Conservation (phyloP, 2,888 invertebrate species). For the Drosophila neonasuta region DNA sequence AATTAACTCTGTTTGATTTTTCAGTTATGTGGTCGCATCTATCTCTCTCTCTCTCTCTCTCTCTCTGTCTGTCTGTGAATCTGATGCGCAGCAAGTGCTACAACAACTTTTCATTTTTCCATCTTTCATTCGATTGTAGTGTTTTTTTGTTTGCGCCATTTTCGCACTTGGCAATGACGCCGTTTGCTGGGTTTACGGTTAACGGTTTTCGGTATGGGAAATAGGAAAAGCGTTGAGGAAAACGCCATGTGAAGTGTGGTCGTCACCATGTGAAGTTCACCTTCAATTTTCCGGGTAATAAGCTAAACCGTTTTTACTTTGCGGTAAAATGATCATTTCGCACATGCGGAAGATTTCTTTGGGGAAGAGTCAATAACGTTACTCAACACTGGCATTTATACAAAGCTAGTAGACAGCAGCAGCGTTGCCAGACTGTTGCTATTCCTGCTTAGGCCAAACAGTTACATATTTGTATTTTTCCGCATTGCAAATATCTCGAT, state of each 20-base stretch:
- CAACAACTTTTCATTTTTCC: slow-evolving; percentile 21
- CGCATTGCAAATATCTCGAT: slow-evolving; percentile 3
- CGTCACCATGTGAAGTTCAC: slow-evolving; percentile 48
- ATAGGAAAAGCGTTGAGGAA: slow-evolving; percentile 45
- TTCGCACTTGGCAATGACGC: slow-evolving; percentile 61
- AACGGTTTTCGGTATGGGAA: slow-evolving; percentile 46
- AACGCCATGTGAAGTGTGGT: slow-evolving; percentile 13
- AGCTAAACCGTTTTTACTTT: slow-evolving; percentile 41
- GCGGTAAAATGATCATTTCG: slow-evolving; percentile 34
- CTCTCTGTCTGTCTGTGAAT: neutral
- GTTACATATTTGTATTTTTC: neutral
- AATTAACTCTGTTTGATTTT: slow-evolving; percentile 62
- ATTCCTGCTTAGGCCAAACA: neutral
- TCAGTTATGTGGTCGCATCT: slow-evolving; percentile 36
- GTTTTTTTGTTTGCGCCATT: slow-evolving; percentile 21
- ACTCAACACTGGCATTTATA: slow-evolving; percentile 7
- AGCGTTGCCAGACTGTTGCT: slow-evolving; percentile 7
- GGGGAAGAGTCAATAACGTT: slow-evolving; percentile 3
- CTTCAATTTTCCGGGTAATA: slow-evolving; percentile 71
- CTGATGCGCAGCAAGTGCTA: slow-evolving; percentile 3
- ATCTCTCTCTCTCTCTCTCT: slow-evolving; percentile 2
- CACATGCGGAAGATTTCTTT: slow-evolving; percentile 31
- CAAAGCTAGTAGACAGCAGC: neutral
- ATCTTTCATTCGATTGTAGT: slow-evolving; percentile 26
- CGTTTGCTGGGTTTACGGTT: slow-evolving; percentile 38